These are phyloP conservation scores for Micrasema minimum DNA, from an alignment of 1,140 invertebrate genomes.

Conservation along the genomic window DNA sequence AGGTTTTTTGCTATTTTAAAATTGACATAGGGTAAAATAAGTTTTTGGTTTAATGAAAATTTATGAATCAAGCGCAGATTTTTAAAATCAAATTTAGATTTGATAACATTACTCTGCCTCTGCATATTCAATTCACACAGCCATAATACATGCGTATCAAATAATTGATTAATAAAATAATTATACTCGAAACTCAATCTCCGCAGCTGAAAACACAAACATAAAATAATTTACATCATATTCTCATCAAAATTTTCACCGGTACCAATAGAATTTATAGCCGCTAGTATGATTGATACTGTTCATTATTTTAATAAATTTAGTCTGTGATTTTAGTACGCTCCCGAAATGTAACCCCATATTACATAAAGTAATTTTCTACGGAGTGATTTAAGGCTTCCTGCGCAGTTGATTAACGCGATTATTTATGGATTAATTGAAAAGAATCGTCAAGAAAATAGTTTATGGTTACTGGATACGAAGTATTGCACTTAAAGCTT, in stretches of 20 bases:
- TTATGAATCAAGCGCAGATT: too few relatives aligned
- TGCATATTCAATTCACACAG: too few relatives aligned
- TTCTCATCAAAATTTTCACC: background rate
- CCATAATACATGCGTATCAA: too few relatives aligned
- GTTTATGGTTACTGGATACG: too few relatives aligned
- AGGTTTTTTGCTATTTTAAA: too few relatives aligned
- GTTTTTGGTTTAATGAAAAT: too few relatives aligned
- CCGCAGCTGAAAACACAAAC: background rate
- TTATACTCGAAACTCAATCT: background rate
- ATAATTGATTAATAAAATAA: too few relatives aligned
- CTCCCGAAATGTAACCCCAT: slow-evolving; percentile 1
- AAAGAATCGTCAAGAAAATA: background rate
- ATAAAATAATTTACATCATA: too few relatives aligned
- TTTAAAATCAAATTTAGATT: too few relatives aligned
- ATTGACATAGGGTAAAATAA: too few relatives aligned
- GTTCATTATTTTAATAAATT: background rate
- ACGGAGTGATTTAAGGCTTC: slow-evolving; percentile 5
- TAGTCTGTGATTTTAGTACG: background rate
- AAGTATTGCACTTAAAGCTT: too few relatives aligned
- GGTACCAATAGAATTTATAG: background rate
- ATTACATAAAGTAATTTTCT: background rate
- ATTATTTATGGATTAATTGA: slow-evolving; percentile 27
- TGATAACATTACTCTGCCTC: too few relatives aligned
- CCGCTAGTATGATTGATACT: slow-evolving; percentile 2
- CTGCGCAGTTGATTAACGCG: slow-evolving; percentile 5